Evolutionary conservation across 2,888 invertebrate species (phyloP), one percentile per base, ranked within the genome.

Genomic region (Leptogaster cylindrica): DNA sequence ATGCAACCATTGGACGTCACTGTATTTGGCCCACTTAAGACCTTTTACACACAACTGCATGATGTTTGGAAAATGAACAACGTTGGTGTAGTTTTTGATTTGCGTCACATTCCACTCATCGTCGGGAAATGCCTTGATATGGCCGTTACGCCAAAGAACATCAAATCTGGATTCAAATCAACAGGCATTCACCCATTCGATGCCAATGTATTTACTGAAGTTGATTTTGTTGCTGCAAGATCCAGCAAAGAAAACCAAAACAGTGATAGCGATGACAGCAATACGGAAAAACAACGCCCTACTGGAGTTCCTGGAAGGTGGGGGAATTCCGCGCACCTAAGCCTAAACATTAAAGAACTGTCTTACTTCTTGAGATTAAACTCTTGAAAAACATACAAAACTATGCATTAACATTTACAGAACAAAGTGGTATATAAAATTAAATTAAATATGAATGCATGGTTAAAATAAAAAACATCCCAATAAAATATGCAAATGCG

Each of bases 131-230:
- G 48, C 12, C 7, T 63, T 10, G 86, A 92, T 90, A 77, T 92
- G 90, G 80, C 92, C 92, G 81, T 92, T 91, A 83, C 92, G 92
- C 73, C 90, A 88, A 82, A 91, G 86, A 89, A 91, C 90, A 79
- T 87, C 87, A 75, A 85, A 85, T 75, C 86, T 85, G 74, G 87
- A 84, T 78, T 86, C 87, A 79, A 8, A 10, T 23, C 64, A 1
- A n/a, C 64, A 23, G 64, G 48, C 25, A 48, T 64, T 48, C 2
- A 1, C 28, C 64, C 64, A 48, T 64, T 44, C 44, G 18, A 63
- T 63, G 12, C 25, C 23, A 2, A 63, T 41, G 20, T 20, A 7
- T 63, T 63, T 31, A 2, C 27, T 12, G 63, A 63, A 10, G 31
- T 20, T 25, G 48, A 64, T 33, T 64, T 48, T 48, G 48, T 27